These are phyloP conservation scores for Chelmon rostratus DNA, from an alignment of 2,797 vertebrate genomes.

Conservation along the genomic window DNA sequence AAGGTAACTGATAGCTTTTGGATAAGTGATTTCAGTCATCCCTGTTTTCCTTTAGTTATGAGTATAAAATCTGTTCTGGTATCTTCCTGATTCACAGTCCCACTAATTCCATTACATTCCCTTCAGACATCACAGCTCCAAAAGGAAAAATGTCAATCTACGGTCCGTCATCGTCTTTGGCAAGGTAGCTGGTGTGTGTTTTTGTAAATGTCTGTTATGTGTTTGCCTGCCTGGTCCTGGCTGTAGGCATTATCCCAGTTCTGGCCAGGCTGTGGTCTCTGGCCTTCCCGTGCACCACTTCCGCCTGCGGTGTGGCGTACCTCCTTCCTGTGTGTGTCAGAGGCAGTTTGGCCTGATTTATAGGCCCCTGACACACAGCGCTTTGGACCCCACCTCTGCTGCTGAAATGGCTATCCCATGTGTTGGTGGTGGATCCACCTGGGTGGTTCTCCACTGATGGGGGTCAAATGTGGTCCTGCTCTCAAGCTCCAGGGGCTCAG, in stretches of 20 bases:
- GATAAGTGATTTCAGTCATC: constrained; percentile 14
- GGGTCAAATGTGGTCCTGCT: constrained; percentile 84
- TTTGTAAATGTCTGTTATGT: constrained; percentile 64
- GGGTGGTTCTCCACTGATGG: constrained; percentile 85
- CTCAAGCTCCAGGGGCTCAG: constrained; percentile 69
- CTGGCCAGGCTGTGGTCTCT: constrained; percentile 74
- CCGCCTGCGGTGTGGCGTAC: constrained; percentile 77
- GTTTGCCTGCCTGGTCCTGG: constrained; percentile 55
- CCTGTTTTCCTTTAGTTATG: constrained; percentile 8
- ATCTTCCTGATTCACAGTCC: constrained; percentile 39
- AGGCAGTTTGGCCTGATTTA: constrained; percentile 85
- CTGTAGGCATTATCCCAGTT: constrained; percentile 59
- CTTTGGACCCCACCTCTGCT: constrained; percentile 80
- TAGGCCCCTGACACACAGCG: constrained; percentile 77
- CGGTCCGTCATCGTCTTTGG: constrained; percentile 39
- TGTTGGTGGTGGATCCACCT: constrained; percentile 83
- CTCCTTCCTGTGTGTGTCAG: constrained; percentile 84
- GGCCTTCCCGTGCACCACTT: constrained; percentile 70
- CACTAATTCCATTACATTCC: constrained; percentile 44
- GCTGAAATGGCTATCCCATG: constrained; percentile 85
- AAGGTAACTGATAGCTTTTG: constrained; percentile 11
- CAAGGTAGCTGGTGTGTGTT: constrained; percentile 56
- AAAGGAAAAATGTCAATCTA: constrained; percentile 50
- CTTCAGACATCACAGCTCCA: constrained; percentile 55
- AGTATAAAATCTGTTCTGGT: constrained; percentile 40